A percentile compares a stretch with the other conserved stretches of the same genome.
phyloP scores from a whole-genome alignment of 1,140 invertebrate species.

The Drosophila grimshawi region DNA sequence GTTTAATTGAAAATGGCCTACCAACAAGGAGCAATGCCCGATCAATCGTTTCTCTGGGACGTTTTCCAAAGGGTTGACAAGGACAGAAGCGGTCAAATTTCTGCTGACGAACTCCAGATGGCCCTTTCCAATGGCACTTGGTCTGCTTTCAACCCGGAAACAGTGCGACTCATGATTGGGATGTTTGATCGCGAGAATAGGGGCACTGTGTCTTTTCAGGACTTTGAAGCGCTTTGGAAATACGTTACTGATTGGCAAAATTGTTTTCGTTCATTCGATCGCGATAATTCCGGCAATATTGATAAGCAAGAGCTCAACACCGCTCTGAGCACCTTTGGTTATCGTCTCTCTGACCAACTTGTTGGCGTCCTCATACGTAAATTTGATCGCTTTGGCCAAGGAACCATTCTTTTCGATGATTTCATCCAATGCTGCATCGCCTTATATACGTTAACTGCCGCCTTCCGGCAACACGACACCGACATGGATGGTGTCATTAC shows the following conservation, averaged over 20 bases:
- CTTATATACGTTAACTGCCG: conserved; percentile 92
- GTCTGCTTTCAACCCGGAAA: conserved; percentile 99
- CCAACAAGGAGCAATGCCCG: conserved; percentile 88
- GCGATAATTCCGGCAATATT: conserved; percentile 97
- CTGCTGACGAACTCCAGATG: conserved; percentile 94
- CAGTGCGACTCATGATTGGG: conserved; percentile 89
- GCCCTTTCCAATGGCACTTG: conserved; percentile 99
- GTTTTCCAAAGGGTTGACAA: conserved; percentile 95
- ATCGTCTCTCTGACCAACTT: conserved; percentile 93
- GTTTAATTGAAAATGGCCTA: conserved; percentile 84
- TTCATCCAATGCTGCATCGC: conserved; percentile 98
- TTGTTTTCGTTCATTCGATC: conserved; percentile 97
- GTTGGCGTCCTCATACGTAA: conserved; percentile 94
- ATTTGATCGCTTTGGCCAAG: conserved; percentile 96
- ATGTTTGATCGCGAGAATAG: conserved; percentile 98
- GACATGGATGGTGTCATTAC: conserved; percentile 98
- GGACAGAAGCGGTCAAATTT: conserved; percentile 96
- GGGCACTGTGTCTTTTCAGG: conserved; percentile 97
- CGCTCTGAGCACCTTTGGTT: conserved; percentile 96
- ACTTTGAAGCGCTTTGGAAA: conserved; percentile 98
- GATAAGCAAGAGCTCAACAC: conserved; percentile 95
- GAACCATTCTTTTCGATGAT: conserved; percentile 98
- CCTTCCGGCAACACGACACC: conserved; percentile 95
- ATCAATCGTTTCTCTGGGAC: conserved; percentile 91
- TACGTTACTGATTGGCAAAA: conserved; percentile 99